Conservation (phyloP, 2,113 vertebrate species). For the Tupaia tana region DNA sequence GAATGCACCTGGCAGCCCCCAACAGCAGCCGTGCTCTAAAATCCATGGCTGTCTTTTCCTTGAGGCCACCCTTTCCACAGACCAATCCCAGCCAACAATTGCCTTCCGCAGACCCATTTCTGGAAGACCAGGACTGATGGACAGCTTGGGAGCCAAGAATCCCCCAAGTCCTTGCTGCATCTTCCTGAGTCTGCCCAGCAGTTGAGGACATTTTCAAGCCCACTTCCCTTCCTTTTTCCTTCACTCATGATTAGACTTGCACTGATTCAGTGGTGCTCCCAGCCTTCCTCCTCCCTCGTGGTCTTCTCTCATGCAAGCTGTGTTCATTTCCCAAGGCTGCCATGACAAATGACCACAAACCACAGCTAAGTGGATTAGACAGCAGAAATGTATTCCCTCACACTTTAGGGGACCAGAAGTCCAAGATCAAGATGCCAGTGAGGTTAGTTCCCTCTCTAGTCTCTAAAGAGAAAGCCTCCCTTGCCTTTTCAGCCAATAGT, state of each 20-base stretch:
- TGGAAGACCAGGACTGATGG: no score
- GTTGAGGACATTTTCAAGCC: background rate
- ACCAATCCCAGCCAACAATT: background rate
- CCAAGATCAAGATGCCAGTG: background rate
- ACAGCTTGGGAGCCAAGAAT: background rate
- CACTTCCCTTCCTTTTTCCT: background rate
- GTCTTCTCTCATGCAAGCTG: background rate
- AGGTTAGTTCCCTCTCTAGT: background rate
- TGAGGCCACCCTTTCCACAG: background rate
- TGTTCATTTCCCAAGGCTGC: background rate
- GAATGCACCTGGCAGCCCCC: accelerated
- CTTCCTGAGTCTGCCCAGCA: background rate
- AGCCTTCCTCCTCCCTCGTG: background rate
- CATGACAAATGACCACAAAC: background rate
- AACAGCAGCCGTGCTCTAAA: background rate
- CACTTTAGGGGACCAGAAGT: background rate
- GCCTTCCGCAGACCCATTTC: background rate
- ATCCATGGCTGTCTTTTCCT: background rate
- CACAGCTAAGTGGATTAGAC: background rate
- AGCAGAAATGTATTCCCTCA: background rate
- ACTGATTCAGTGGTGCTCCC: accelerated
- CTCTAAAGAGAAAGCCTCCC: background rate
- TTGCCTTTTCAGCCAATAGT: background rate
- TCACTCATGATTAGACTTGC: background rate
- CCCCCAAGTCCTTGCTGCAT: background rate